phyloP scores from a whole-genome alignment of 2,113 vertebrate genomes.

The Sorex fumeus region DNA sequence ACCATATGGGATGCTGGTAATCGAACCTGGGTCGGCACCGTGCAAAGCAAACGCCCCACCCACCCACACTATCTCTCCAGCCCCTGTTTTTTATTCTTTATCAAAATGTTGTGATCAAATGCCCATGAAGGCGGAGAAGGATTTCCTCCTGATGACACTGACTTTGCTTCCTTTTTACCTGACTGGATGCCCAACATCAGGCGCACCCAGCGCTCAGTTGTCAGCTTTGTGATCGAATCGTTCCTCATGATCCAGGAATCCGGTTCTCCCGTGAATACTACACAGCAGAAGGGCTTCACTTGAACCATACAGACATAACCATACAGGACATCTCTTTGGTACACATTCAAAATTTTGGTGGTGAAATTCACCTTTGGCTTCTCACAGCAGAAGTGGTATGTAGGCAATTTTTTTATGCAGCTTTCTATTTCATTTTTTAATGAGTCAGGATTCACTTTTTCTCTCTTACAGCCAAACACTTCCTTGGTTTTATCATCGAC shows the following conservation, averaged over 20 bases:
- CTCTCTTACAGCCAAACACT: conserved; percentile 75
- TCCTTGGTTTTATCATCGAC: conserved; percentile 78
- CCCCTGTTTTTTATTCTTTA: neutral
- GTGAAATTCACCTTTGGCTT: conserved; percentile 47
- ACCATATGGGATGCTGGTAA: too few species aligned
- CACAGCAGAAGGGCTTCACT: conserved; percentile 73
- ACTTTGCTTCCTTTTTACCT: conserved; percentile 60
- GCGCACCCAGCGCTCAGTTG: neutral
- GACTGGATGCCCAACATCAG: conserved; percentile 65
- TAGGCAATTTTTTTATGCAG: conserved; percentile 20
- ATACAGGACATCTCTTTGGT: neutral
- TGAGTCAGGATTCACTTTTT: conserved; percentile 62
- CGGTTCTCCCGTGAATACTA: conserved; percentile 59
- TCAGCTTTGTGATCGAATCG: conserved; percentile 37
- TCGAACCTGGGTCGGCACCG: too few species aligned
- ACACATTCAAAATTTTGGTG: conserved; percentile 68
- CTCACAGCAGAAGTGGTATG: conserved; percentile 63
- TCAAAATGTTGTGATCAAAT: neutral
- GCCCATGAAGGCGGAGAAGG: conserved; percentile 11
- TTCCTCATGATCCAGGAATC: conserved; percentile 77
- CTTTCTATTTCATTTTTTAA: conserved; percentile 64
- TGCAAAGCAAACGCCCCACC: too few species aligned
- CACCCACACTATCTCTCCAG: too few species aligned
- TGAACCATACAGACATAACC: conserved; percentile 45
- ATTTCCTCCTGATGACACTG: neutral